Base-by-base conservation (phyloP, 2,888 invertebrate genomes). In the Ichneumoninae sp. region DNA sequence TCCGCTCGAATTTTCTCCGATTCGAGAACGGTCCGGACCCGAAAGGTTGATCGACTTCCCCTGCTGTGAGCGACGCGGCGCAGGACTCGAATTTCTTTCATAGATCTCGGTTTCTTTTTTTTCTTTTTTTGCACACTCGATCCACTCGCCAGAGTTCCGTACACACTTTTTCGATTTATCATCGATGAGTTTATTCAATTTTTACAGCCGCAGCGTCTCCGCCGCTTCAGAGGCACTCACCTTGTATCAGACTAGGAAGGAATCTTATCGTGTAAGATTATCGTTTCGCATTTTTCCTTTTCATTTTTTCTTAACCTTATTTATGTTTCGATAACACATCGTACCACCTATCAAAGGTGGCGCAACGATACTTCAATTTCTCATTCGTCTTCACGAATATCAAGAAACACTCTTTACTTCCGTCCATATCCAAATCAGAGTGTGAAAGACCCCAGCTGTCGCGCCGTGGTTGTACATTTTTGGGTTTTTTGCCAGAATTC, bases 1-100 rank as follows among this genome's bases (percentile, higher is more conserved):
- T 77, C 72, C 71, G 44, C 71, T 80, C 44, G 72, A 80, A 77
- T 77, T 77, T 72, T 83, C 80, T 68, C 44, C 44, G 60, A 57
- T 54, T 83, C 68, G 40, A 65, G 52, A 71, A 71, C 33, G 71
- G 33, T 80, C 71, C 80, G 62, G 60, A 71, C 76, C 47, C 26
- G 19, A 77, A 77, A 72, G 76, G 54, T 66, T 68, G 52, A 68
- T 76, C 57, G 65, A 80, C 71, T 71, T 62, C 26, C 22, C 44
- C 47, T 74, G 44, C 74, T 72, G 47, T 22, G 36, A 47, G 54
- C 19, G 13, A 40, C 50, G 19, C 8, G 40, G 30, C 16, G 26
- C 5, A 26, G 60, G 13, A 19, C 6, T 50, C 19, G 19, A 47
- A 62, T 33, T 74, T 44, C 54, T 22, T 54, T 54, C 10, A 26